Conservation (phyloP, 2,113 vertebrate genomes). For the Tachycineta bicolor region DNA sequence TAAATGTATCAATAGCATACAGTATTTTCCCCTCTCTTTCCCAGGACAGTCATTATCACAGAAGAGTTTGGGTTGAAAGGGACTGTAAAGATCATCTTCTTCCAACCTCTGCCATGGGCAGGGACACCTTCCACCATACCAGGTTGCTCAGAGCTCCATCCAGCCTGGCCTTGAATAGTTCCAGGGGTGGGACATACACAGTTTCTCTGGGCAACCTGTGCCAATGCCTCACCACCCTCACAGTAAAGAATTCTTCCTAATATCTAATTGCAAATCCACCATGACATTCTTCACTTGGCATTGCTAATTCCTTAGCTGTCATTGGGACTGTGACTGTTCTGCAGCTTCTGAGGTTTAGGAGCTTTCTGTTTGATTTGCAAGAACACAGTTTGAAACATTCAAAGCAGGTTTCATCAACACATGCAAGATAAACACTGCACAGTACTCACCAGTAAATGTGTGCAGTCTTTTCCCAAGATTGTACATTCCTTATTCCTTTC, state of each 20-base stretch:
- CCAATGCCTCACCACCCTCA: neutral
- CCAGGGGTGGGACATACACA: neutral
- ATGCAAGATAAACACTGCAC: rapidly evolving
- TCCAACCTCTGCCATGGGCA: neutral
- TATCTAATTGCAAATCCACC: neutral
- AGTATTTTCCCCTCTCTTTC: neutral
- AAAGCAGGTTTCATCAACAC: neutral
- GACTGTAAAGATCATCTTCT: neutral
- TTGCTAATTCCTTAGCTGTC: neutral
- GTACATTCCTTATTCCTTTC: neutral
- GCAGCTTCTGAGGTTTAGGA: neutral
- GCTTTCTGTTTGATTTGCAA: neutral
- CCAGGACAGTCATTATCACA: neutral
- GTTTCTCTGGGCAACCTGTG: neutral
- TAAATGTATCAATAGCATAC: neutral
- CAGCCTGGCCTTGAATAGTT: neutral
- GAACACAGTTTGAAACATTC: neutral
- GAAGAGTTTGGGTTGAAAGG: neutral
- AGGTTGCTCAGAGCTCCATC: neutral
- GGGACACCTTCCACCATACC: neutral
- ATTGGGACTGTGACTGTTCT: neutral
- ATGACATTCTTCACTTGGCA: neutral
- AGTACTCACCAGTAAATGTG: neutral
- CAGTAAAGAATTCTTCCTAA: neutral
- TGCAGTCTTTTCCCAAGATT: neutral